These are phyloP conservation scores for Agrotis ipsilon DNA, from an alignment of 2,888 invertebrate genomes.

Conservation along the genomic window DNA sequence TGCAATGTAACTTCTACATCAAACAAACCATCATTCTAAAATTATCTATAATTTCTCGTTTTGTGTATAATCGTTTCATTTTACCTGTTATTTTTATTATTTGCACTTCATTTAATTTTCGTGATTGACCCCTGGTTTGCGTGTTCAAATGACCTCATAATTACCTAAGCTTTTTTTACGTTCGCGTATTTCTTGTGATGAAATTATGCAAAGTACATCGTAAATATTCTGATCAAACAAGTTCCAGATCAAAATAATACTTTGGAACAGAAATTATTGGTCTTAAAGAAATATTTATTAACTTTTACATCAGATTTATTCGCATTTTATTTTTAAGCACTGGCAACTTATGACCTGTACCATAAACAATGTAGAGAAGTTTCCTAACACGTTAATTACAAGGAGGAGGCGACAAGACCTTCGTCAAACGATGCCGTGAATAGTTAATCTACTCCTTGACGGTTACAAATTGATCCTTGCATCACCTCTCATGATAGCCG, in stretches of 20 bases:
- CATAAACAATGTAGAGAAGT: slow-evolving; percentile 22
- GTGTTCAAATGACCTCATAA: too few relatives aligned
- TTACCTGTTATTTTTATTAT: too few relatives aligned
- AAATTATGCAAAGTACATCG: slow-evolving; percentile 37
- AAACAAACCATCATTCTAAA: not conserved
- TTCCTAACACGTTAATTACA: slow-evolving; percentile 49
- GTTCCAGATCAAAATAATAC: slow-evolving; percentile 28
- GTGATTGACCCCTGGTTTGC: not conserved
- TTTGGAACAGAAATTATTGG: slow-evolving; percentile 14
- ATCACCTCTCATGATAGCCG: slow-evolving; percentile 29
- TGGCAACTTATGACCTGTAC: not conserved
- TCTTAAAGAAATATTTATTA: slow-evolving; percentile 19
- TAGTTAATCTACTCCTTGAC: slow-evolving; percentile 55
- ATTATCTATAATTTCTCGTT: not conserved
- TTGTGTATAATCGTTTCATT: not conserved
- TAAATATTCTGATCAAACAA: slow-evolving; percentile 40
- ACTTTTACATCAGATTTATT: slow-evolving; percentile 11
- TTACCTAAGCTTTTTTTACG: not conserved
- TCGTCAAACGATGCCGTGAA: slow-evolving; percentile 38
- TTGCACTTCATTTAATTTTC: too few relatives aligned
- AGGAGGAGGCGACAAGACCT: slow-evolving; percentile 33
- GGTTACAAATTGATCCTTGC: slow-evolving; percentile 50
- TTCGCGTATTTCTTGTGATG: not conserved
- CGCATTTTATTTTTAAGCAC: not conserved
- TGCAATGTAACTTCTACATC: not conserved